A percentile compares a stretch with the other conserved stretches of the same genome.
These are phyloP conservation scores for Dicranocentrus wangi DNA, from an alignment of 2,888 invertebrate species.

Conservation along the genomic window DNA sequence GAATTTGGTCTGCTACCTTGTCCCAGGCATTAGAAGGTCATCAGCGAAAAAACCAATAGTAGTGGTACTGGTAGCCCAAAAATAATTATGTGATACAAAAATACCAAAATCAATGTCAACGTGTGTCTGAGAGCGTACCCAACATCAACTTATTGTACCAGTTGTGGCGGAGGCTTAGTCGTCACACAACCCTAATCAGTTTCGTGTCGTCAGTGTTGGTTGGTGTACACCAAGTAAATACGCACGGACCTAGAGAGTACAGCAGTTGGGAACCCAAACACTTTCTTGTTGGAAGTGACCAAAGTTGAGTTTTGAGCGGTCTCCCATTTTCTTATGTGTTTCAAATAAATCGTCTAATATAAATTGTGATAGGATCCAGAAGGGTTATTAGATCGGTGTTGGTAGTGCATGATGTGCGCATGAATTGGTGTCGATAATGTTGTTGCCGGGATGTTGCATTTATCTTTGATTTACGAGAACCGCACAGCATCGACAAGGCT, in stretches of 20 bases:
- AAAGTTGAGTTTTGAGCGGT: too few relatives aligned
- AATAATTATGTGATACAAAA: slow-evolving; percentile 60
- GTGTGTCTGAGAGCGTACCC: slow-evolving; percentile 18
- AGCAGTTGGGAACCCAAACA: too few relatives aligned
- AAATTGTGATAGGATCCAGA: too few relatives aligned
- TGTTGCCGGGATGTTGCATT: not conserved
- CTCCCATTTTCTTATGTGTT: too few relatives aligned
- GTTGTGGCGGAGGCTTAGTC: not conserved
- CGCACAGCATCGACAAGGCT: too few relatives aligned
- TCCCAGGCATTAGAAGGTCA: slow-evolving; percentile 56
- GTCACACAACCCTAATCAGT: slow-evolving; percentile 16
- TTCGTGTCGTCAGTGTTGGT: not conserved
- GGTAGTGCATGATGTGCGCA: too few relatives aligned
- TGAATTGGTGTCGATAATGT: not conserved
- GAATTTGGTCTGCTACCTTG: slow-evolving; percentile 42
- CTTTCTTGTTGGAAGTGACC: too few relatives aligned
- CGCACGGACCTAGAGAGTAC: too few relatives aligned
- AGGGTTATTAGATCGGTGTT: too few relatives aligned
- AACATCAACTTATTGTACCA: not conserved
- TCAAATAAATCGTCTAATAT: too few relatives aligned
- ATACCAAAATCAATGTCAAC: slow-evolving; percentile 68
- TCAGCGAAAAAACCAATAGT: slow-evolving; percentile 29
- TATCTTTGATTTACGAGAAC: slow-evolving; percentile 1
- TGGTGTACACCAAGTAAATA: too few relatives aligned
- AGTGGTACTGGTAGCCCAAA: slow-evolving; percentile 30